A percentile compares a stretch with the other conserved stretches of the same genome.
Conservation (phyloP, 2,888 invertebrate species). For the Quadroppia sp. region DNA sequence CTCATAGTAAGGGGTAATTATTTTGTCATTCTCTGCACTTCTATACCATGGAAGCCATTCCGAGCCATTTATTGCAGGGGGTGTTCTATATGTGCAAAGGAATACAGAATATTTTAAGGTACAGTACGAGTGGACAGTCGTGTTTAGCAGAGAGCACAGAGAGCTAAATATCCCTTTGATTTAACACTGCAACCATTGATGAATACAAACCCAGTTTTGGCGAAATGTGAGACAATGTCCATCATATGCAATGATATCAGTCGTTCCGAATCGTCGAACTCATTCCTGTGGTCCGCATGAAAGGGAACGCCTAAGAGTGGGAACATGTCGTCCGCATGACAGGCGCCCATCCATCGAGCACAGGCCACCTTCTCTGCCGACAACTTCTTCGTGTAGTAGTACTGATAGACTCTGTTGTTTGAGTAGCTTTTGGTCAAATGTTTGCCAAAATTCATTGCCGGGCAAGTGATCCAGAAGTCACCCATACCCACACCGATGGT, state of each 20-base stretch:
- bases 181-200: neutral
- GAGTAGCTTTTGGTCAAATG: no score
- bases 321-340: slow-evolving; percentile 1
- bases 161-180: no score
- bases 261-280: neutral
- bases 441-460: slow-evolving; percentile 3
- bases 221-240: slow-evolving; percentile 30
- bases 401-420: no score
- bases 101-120: no score
- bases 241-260: slow-evolving; percentile 28
- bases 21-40: no score
- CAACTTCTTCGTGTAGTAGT: neutral
- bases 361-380: neutral
- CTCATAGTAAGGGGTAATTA: slow-evolving; percentile 31
- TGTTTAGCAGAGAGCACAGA: no score
- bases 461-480: slow-evolving; percentile 19
- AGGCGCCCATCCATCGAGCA: neutral
- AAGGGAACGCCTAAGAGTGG: slow-evolving; percentile 13
- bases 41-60: no score
- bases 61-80: no score
- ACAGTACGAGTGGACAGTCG: no score
- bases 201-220: slow-evolving; percentile 27
- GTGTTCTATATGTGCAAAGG: no score
- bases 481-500: slow-evolving; percentile 21
- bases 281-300: neutral